Conservation (phyloP, 2,113 vertebrate genomes). For the Chlorocebus sabaeus region DNA sequence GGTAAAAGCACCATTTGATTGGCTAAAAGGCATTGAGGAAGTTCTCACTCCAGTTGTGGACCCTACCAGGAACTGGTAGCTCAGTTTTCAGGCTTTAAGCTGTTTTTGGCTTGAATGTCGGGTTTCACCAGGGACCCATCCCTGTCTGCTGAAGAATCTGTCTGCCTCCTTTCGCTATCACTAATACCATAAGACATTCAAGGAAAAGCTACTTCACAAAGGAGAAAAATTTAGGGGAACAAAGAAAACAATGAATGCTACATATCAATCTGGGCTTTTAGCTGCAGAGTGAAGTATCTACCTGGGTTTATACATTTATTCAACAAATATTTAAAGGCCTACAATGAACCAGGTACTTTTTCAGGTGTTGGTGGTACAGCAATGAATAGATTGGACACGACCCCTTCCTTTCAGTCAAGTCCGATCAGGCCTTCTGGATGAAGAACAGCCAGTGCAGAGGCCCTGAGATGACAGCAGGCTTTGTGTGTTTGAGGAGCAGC, state of each 20-base stretch:
- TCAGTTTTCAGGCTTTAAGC: too few species aligned
- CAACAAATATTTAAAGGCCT: neutral
- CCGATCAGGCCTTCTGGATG: neutral
- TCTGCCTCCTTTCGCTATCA: too few species aligned
- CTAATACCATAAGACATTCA: neutral
- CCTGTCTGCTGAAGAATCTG: too few species aligned
- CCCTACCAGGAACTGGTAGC: too few species aligned
- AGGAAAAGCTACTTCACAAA: neutral
- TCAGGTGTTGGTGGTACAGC: too few species aligned
- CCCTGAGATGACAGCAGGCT: neutral
- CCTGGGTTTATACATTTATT: neutral
- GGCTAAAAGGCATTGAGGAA: too few species aligned
- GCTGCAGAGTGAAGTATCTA: neutral
- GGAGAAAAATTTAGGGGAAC: neutral
- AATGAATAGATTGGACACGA: neutral
- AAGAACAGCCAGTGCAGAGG: neutral
- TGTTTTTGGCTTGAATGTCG: too few species aligned
- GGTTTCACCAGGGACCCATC: too few species aligned
- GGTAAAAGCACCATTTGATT: too few species aligned
- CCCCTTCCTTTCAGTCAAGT: neutral
- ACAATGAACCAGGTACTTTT: neutral
- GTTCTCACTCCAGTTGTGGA: too few species aligned
- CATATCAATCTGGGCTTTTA: neutral
- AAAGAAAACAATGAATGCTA: neutral
- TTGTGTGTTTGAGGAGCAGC: neutral